A percentile compares a stretch with the other conserved stretches of the same genome.
Evolutionary conservation across 2,113 vertebrate species (phyloP).

Genomic region (Oxyura jamaicensis): DNA sequence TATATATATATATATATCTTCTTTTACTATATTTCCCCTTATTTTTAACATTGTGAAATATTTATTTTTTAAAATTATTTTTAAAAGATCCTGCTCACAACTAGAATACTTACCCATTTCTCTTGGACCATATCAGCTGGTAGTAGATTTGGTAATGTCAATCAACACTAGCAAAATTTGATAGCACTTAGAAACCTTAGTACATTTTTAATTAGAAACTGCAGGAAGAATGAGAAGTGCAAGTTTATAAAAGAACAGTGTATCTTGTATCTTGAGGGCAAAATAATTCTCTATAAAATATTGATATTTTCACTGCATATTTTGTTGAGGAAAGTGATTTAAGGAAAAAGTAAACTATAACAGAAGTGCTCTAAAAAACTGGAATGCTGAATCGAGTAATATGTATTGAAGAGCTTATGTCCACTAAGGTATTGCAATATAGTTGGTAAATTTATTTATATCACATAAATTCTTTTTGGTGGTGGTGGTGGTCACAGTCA

Average conservation of each 20-base stretch:
- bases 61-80: neutral
- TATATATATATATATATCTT: neutral
- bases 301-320: neutral
- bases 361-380: neutral
- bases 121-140: neutral
- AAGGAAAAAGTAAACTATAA: neutral
- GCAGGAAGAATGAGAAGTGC: neutral
- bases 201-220: neutral
- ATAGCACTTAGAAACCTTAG: neutral
- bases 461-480: neutral
- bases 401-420: neutral
- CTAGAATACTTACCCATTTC: neutral
- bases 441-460: neutral
- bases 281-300: neutral
- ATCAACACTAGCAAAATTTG: neutral
- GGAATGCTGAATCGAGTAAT: neutral
- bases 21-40: neutral
- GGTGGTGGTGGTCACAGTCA: too few species aligned
- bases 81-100: neutral
- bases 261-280: neutral
- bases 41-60: neutral
- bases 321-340: neutral
- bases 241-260: neutral
- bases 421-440: neutral
- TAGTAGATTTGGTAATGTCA: neutral